Percentiles rank a stretch among this genome's conserved stretches.
Evolutionary conservation across 1,140 invertebrate genomes (phyloP).

Genomic region (Ostrea edulis): DNA sequence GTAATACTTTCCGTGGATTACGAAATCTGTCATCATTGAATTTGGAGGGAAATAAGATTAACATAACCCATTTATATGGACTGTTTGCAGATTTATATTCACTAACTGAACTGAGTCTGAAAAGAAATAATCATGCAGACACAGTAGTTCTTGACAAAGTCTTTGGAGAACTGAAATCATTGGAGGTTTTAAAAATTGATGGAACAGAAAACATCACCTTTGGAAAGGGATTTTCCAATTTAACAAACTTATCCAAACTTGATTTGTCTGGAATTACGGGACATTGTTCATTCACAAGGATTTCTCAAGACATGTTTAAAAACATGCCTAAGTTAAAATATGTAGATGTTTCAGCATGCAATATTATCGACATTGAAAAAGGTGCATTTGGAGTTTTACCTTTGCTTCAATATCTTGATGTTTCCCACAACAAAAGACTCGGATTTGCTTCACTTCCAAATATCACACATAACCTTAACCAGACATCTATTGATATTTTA

Average conservation of each 20-base stretch:
- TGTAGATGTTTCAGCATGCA: not conserved
- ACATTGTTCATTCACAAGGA: not conserved
- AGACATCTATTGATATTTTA: not conserved
- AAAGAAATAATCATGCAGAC: not conserved
- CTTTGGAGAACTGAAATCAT: not conserved
- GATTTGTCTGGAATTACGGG: constrained; percentile 6
- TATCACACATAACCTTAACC: not conserved
- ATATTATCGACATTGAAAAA: not conserved
- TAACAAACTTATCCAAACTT: not conserved
- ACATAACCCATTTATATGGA: not conserved
- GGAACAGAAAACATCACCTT: not conserved
- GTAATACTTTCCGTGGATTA: not conserved
- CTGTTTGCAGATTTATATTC: not conserved
- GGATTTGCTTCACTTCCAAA: not conserved
- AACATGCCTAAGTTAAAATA: not conserved
- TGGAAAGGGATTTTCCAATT: not conserved
- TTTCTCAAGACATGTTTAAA: not conserved
- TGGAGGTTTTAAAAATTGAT: not conserved
- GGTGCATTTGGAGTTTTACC: not conserved
- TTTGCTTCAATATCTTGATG: not conserved
- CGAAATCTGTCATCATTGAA: not conserved
- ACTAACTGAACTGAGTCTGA: not conserved
- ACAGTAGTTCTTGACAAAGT: not conserved
- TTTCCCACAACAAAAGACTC: not conserved
- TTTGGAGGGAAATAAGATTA: not conserved